Conservation (phyloP, 2,797 vertebrate species). For the Vespertilio murinus region DNA sequence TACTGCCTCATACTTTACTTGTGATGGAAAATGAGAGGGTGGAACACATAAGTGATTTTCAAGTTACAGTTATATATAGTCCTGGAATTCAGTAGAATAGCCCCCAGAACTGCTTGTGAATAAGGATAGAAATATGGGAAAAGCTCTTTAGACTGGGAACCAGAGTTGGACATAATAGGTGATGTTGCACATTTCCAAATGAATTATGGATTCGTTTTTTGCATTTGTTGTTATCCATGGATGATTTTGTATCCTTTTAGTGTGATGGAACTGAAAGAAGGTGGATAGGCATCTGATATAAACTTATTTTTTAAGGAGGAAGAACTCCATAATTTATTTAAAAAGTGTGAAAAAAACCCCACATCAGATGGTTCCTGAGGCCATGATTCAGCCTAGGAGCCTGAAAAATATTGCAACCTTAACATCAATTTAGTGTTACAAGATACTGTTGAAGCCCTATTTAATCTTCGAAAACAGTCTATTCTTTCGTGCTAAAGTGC, state of each 20-base stretch:
- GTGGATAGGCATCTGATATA: not conserved
- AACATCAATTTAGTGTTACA: not conserved
- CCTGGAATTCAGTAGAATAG: not conserved
- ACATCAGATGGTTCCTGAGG: not conserved
- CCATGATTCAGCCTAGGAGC: not conserved
- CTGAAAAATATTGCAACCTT: not conserved
- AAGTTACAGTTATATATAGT: not conserved
- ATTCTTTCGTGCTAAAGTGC: not conserved
- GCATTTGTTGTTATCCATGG: not conserved
- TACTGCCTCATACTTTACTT: not conserved
- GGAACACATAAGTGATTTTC: not conserved
- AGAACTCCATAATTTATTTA: not conserved
- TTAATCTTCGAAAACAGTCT: not conserved
- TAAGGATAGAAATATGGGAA: not conserved
- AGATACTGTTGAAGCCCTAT: not conserved
- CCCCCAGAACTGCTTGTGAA: not conserved
- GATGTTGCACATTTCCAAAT: not conserved
- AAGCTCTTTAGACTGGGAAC: not conserved
- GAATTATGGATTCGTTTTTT: not conserved
- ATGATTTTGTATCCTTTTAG: not conserved
- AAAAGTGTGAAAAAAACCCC: constrained; percentile 19
- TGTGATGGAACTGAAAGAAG: not conserved
- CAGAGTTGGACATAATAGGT: not conserved
- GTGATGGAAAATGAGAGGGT: not conserved
- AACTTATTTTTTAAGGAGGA: not conserved